Conservation (phyloP, 2,113 vertebrate genomes). For the cat (Felis catus) region F.catus_Fca126_mat1.0 CM031420.1:149226501-149227000, state of each 20-base stretch:
- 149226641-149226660: neutral
- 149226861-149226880: neutral
- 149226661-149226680: neutral
- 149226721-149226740: neutral
- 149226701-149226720: neutral
- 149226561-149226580: no score
- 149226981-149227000: neutral
- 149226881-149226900: neutral
- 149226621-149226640: constrained; percentile 88
- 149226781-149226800: neutral
- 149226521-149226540: no score
- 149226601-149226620: constrained; percentile 85
- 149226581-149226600: constrained; percentile 54
- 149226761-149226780: neutral
- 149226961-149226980: neutral
- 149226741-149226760: neutral
- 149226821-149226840: neutral
- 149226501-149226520: no score
- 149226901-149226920: neutral
- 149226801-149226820: neutral
- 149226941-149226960: neutral
- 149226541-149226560: no score
- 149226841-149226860: neutral
- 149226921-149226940: neutral
- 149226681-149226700: neutral